Evolutionary conservation across 2,797 vertebrate species (phyloP).

Genomic region (Pangasius mekongensis): DNA sequence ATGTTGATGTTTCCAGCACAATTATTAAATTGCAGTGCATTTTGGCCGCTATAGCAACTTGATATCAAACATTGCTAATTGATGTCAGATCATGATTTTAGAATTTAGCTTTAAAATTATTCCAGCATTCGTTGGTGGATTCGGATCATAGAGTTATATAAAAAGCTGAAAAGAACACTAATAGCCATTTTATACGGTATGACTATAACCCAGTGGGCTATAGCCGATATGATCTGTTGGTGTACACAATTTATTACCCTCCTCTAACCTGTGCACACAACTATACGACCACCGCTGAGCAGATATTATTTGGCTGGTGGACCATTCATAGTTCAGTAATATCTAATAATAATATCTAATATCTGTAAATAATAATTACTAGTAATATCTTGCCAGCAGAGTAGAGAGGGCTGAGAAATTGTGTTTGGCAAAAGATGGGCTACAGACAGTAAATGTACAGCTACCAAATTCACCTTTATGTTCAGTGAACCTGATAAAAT

Average conservation of each 20-base stretch:
- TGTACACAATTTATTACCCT: background rate
- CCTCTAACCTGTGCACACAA: constrained; percentile 1
- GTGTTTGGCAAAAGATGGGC: background rate
- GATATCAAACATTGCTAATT: constrained; percentile 2
- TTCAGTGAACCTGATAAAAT: background rate
- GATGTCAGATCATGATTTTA: constrained; percentile 5
- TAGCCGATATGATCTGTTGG: background rate
- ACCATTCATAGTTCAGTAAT: background rate
- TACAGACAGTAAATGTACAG: background rate
- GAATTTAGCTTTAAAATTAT: constrained; percentile 10
- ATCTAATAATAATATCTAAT: background rate
- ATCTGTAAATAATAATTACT: background rate
- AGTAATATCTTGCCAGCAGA: background rate
- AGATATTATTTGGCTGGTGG: background rate
- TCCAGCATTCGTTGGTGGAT: background rate
- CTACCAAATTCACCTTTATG: constrained; percentile 1
- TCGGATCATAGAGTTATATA: background rate
- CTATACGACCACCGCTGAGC: background rate
- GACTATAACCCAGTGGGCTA: no score
- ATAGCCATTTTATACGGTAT: background rate
- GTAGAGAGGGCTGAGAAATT: background rate
- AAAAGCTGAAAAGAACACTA: background rate
- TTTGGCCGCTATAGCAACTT: constrained; percentile 26
- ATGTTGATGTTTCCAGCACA: background rate
- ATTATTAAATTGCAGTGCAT: background rate